phyloP scores from a whole-genome alignment of 1,140 invertebrate species.

The Pararge aegeria region DNA sequence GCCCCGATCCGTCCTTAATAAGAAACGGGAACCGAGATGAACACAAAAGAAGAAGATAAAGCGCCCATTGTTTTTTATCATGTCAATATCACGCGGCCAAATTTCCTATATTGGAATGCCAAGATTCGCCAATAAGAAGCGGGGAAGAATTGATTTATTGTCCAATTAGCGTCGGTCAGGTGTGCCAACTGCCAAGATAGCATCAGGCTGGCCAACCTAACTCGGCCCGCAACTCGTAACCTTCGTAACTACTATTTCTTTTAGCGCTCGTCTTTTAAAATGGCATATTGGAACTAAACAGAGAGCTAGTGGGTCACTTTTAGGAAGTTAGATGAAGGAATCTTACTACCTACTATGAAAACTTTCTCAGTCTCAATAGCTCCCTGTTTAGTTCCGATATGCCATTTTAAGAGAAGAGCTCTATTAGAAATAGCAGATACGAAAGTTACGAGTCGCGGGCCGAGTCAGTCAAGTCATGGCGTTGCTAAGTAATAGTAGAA shows the following conservation, averaged over 20 bases:
- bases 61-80: slow-evolving; percentile 76
- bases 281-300: slow-evolving; percentile 66
- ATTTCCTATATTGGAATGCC: slow-evolving; percentile 80
- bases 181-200: slow-evolving; percentile 80
- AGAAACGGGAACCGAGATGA: slow-evolving; percentile 71
- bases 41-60: slow-evolving; percentile 79
- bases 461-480: no score
- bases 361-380: no score
- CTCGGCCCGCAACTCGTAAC: slow-evolving; percentile 35
- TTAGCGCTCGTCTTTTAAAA: slow-evolving; percentile 72
- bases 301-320: neutral
- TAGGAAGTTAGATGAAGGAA: neutral
- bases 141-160: slow-evolving; percentile 79
- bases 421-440: slow-evolving; percentile 74
- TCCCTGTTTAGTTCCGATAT: slow-evolving; percentile 56
- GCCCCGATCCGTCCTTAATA: slow-evolving; percentile 66
- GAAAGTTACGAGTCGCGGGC: slow-evolving; percentile 14
- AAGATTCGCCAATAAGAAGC: slow-evolving; percentile 75
- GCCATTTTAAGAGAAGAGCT: slow-evolving; percentile 72
- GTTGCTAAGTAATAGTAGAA: no score
- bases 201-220: slow-evolving; percentile 76
- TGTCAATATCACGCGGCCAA: slow-evolving; percentile 79
- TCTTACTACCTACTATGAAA: no score
- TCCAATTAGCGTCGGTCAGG: slow-evolving; percentile 80
- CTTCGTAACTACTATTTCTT: slow-evolving; percentile 68